Evolutionary conservation across 2,888 invertebrate species (phyloP), one percentile per base, ranked within the genome.

Genomic region (Opisthograptis luteolata): DNA sequence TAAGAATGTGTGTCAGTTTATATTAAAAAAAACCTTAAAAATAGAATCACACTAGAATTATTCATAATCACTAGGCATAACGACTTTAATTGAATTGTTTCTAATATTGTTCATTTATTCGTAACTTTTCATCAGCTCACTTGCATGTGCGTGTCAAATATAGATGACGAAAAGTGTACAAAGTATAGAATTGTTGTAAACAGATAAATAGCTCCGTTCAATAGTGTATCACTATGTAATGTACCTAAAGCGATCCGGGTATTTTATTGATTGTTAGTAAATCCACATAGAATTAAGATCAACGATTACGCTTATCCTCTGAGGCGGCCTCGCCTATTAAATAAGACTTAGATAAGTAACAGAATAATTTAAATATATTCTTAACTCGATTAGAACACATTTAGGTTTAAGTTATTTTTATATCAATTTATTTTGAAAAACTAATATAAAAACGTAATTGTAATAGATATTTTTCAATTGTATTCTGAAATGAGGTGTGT

Each of bases 241-340:
- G 56, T 56, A 55, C 52, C 53, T 55, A 42, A 40, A 46, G 36
- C 2, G 68, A 58, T 44, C 68, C 76, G 78, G 75, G 73, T 79
- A 73, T 70, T 68, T 65, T 72, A 55, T 63, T 68, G 62, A 60
- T 65, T 66, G 65, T 70, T 73, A 70, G 65, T 62, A 64, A 76
- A 73, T 73, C 68, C 68, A 69, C 67, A 57, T 85, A 86, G 83
- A 66, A 64, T 73, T 85, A 86, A 86, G 87, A 81, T 71, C 72
- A 87, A 87, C 79, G 83, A 87, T 84, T 87, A 88, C 88, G 88
- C 88, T 88, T 88, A 88, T 79, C 73, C 70, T 66, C 69, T 24
- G 8, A 78, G 86, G 85, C 79, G 75, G 58, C 50, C 49, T 68
- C 76, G 81, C 87, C 87, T 84, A 84, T 73, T 79, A 79, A 81